These are phyloP conservation scores for Drosophila suzukii DNA, from an alignment of 1,140 invertebrate species.

Conservation along the genomic window DNA sequence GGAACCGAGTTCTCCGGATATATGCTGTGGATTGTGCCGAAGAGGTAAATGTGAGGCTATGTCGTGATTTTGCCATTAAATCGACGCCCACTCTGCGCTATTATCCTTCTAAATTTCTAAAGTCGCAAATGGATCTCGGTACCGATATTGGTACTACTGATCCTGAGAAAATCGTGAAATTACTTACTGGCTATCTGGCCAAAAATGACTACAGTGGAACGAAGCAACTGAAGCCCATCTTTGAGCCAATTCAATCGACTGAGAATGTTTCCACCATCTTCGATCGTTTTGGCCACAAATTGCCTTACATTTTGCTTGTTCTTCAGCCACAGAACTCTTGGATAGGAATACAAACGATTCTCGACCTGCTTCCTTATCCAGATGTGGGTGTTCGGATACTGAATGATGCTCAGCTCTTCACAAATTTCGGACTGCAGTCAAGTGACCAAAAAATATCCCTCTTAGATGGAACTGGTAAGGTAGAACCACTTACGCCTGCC, in stretches of 20 bases:
- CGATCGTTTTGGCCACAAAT: neutral
- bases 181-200: conserved; percentile 1
- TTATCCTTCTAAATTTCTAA: conserved; percentile 85
- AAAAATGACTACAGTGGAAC: conserved; percentile 5
- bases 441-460: conserved; percentile 5
- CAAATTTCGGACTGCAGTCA: conserved; percentile 3
- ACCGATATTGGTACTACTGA: neutral
- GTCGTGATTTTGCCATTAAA: conserved; percentile 87
- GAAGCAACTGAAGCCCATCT: conserved; percentile 8
- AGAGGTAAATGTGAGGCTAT: conserved; percentile 89
- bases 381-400: conserved; percentile 9
- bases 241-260: neutral
- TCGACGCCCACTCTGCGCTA: conserved; percentile 92
- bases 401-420: neutral
- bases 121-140: neutral
- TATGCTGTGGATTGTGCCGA: conserved; percentile 89
- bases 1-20: conserved; percentile 85
- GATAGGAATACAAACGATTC: conserved; percentile 35
- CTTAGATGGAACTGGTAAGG: conserved; percentile 3
- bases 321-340: conserved; percentile 23
- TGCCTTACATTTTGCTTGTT: conserved; percentile 17
- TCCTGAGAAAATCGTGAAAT: neutral
- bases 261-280: neutral
- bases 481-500: neutral
- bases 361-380: conserved; percentile 2